These are phyloP conservation scores for Aleiodes leptofemur DNA, from an alignment of 2,888 invertebrate species.

Conservation along the genomic window DNA sequence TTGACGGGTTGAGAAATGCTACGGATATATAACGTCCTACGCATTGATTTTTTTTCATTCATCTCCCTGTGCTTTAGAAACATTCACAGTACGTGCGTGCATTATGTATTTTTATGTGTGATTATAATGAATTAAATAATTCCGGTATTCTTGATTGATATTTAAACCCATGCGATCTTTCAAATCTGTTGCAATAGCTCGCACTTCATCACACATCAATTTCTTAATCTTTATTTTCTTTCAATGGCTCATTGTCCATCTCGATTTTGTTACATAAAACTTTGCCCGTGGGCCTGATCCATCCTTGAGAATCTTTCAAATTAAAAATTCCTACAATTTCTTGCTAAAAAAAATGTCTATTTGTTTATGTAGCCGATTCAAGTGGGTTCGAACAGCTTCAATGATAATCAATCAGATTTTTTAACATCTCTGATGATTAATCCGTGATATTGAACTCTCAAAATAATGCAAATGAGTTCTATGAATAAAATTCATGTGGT, in stretches of 20 bases:
- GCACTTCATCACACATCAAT: too few relatives aligned
- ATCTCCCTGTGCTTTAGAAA: not conserved
- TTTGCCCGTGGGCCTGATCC: too few relatives aligned
- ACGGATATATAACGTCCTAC: slow-evolving; percentile 36
- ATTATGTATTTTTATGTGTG: slow-evolving; percentile 13
- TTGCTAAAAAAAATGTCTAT: not conserved
- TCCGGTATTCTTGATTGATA: not conserved
- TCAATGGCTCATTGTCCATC: too few relatives aligned
- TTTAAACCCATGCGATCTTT: not conserved
- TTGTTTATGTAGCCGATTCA: too few relatives aligned
- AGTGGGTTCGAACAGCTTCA: too few relatives aligned
- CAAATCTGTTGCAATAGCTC: not conserved
- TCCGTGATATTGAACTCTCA: slow-evolving; percentile 3
- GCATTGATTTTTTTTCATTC: not conserved
- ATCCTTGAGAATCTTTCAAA: too few relatives aligned
- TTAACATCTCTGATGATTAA: not conserved
- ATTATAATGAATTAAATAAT: slow-evolving; percentile 17
- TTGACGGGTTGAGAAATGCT: slow-evolving; percentile 34
- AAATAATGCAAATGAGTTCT: not conserved
- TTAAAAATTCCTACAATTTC: too few relatives aligned
- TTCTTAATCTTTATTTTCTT: too few relatives aligned
- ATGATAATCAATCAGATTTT: too few relatives aligned
- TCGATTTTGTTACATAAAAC: not conserved
- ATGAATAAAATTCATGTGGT: slow-evolving; percentile 18
- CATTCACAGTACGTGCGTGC: slow-evolving; percentile 2